These are phyloP conservation scores for Pogonophryne albipinna DNA, from an alignment of 2,797 vertebrate species.

Conservation along the genomic window DNA sequence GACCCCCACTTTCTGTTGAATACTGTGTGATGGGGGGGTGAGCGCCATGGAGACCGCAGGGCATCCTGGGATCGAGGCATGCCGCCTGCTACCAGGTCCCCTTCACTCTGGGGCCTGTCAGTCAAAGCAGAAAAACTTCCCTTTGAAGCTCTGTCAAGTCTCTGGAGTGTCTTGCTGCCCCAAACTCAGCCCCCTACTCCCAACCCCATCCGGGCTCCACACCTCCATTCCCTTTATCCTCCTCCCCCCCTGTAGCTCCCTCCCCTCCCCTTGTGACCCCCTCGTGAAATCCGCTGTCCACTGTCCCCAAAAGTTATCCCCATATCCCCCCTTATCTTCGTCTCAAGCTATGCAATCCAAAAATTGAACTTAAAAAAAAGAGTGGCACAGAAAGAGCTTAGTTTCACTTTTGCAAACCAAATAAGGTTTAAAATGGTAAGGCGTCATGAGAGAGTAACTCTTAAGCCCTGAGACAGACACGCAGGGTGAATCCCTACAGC, in stretches of 20 bases:
- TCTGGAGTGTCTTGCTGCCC: slow-evolving; percentile 71
- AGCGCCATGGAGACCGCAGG: slow-evolving; percentile 71
- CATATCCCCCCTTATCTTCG: slow-evolving; percentile 78
- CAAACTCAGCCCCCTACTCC: slow-evolving; percentile 46
- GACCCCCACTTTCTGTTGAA: slow-evolving; percentile 64
- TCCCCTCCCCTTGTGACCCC: slow-evolving; percentile 70
- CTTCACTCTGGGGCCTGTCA: slow-evolving; percentile 80
- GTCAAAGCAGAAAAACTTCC: slow-evolving; percentile 76
- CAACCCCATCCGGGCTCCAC: slow-evolving; percentile 55
- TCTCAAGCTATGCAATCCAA: slow-evolving; percentile 79
- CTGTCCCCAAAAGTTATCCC: slow-evolving; percentile 77
- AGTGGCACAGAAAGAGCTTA: slow-evolving; percentile 79
- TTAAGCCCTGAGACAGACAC: slow-evolving; percentile 82
- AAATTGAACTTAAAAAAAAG: slow-evolving; percentile 74
- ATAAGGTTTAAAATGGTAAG: slow-evolving; percentile 86
- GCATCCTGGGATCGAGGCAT: slow-evolving; percentile 73
- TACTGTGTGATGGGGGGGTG: slow-evolving; percentile 39
- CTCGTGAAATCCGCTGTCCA: slow-evolving; percentile 70
- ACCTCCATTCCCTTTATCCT: slow-evolving; percentile 62
- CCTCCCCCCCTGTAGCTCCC: slow-evolving; percentile 55
- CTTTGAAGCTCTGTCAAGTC: slow-evolving; percentile 85
- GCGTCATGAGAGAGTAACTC: slow-evolving; percentile 82
- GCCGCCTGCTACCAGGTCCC: slow-evolving; percentile 75
- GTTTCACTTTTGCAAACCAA: slow-evolving; percentile 88
- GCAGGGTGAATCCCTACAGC: slow-evolving; percentile 76